Percentiles rank a stretch among this genome's conserved stretches.
These are phyloP conservation scores for Pipistrellus pygmaeus DNA, from an alignment of 2,797 vertebrate species.

Conservation along the genomic window DNA sequence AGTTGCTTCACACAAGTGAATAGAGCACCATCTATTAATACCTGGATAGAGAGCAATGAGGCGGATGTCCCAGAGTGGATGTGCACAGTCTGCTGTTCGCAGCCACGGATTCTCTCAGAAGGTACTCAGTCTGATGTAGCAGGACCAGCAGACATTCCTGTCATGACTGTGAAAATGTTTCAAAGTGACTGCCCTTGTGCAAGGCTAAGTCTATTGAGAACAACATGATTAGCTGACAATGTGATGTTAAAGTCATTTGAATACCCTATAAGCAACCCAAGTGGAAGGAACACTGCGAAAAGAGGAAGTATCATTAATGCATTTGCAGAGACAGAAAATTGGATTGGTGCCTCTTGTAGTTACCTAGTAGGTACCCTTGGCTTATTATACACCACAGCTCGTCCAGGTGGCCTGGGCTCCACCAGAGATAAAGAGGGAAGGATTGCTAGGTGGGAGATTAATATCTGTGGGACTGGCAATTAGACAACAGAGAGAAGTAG, in stretches of 20 bases:
- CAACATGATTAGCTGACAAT: not conserved
- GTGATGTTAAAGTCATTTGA: not conserved
- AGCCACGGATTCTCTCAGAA: not conserved
- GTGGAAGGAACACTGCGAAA: not conserved
- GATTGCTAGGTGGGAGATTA: not conserved
- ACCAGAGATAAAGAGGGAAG: not conserved
- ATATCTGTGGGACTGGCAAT: slow-evolving; percentile 1
- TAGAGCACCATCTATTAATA: not conserved
- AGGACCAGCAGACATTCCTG: not conserved
- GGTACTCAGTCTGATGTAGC: not conserved
- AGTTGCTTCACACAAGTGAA: not conserved
- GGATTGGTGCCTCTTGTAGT: not conserved
- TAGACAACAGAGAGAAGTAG: not conserved
- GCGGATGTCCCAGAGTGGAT: too few species aligned
- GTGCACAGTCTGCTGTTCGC: accelerated
- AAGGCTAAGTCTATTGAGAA: not conserved
- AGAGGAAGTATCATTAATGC: not conserved
- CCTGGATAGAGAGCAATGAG: not conserved
- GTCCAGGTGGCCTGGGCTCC: not conserved
- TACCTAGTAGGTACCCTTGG: not conserved
- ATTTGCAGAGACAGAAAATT: slow-evolving; percentile 7
- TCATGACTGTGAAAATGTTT: not conserved
- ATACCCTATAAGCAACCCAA: not conserved
- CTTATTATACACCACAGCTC: not conserved
- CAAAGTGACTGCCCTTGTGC: not conserved